Conservation (phyloP, 2,113 vertebrate species). For the Trichechus manatus region DNA sequence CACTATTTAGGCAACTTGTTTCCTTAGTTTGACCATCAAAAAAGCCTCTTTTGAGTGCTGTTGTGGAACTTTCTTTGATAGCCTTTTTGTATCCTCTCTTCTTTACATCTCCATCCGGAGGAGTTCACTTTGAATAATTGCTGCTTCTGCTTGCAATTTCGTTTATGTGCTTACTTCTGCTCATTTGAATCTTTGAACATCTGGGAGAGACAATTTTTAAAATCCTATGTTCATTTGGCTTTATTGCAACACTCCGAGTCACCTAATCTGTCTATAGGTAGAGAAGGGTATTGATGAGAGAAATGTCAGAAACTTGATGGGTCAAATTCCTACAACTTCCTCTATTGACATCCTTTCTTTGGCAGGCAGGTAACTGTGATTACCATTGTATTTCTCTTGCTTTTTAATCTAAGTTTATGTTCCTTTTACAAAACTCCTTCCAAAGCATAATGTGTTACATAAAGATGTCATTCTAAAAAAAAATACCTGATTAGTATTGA, state of each 20-base stretch:
- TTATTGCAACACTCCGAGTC: background rate
- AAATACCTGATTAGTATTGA: background rate
- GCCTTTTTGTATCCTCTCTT: conserved; percentile 22
- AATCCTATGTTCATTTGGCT: conserved; percentile 40
- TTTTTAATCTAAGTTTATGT: background rate
- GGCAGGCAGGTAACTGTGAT: background rate
- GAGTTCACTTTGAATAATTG: conserved; percentile 57
- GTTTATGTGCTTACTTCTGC: conserved; percentile 39
- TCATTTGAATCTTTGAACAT: conserved; percentile 60
- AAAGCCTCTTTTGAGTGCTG: background rate
- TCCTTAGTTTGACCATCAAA: conserved; percentile 33
- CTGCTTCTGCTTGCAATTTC: conserved; percentile 54
- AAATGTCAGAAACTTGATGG: background rate
- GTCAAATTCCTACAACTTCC: background rate
- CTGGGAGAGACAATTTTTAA: conserved; percentile 54
- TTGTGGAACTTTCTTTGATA: conserved; percentile 34
- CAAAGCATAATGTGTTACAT: background rate
- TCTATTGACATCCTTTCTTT: background rate
- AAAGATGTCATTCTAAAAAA: background rate
- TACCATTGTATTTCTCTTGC: background rate
- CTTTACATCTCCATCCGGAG: background rate
- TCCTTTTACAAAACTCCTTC: background rate
- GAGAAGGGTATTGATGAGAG: background rate
- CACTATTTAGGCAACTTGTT: background rate
- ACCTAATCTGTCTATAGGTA: conserved; percentile 39